Conservation (phyloP, 2,113 vertebrate species). For the Cynocephalus volans region DNA sequence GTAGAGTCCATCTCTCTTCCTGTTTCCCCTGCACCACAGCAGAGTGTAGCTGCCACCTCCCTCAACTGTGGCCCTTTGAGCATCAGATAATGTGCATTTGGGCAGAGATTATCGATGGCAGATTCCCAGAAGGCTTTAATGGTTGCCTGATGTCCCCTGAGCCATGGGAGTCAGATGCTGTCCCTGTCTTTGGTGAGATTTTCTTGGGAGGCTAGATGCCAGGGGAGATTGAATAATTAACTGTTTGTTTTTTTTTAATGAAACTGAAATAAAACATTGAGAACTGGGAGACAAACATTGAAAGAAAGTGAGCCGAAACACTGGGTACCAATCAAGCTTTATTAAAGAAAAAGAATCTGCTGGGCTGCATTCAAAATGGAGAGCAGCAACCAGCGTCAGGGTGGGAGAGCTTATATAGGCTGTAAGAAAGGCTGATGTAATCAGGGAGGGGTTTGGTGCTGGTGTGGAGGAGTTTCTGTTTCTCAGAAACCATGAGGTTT, state of each 20-base stretch:
- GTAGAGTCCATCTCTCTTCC: rapidly evolving
- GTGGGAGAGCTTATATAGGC: too few species aligned
- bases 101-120: background rate
- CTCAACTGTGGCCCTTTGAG: background rate
- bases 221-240: background rate
- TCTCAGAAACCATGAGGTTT: too few species aligned
- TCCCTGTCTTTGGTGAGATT: background rate
- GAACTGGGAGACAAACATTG: background rate
- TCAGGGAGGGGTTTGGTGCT: too few species aligned
- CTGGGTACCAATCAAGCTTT: too few species aligned
- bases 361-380: too few species aligned
- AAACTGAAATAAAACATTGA: background rate
- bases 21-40: background rate
- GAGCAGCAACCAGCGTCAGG: too few species aligned
- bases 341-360: too few species aligned
- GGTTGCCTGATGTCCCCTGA: background rate
- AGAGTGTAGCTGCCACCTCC: background rate
- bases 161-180: background rate
- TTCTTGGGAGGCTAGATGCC: background rate
- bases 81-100: too few species aligned
- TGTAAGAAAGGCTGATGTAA: too few species aligned
- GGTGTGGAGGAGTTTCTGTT: too few species aligned
- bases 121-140: background rate
- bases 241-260: background rate
- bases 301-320: too few species aligned